phyloP scores from a whole-genome alignment of 2,797 vertebrate genomes.

The Ceryle rudis region DNA sequence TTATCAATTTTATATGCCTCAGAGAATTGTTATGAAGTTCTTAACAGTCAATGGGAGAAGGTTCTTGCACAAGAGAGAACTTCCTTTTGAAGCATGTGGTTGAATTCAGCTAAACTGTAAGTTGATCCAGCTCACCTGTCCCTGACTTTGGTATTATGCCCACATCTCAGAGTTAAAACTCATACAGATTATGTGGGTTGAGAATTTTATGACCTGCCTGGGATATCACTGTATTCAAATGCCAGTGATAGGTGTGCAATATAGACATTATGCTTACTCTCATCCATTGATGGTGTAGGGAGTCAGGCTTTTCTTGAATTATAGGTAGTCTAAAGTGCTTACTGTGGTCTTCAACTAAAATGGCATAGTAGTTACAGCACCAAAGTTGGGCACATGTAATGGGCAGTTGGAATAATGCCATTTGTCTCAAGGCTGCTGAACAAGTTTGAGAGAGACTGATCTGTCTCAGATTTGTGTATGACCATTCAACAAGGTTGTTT shows the following conservation, averaged over 20 bases:
- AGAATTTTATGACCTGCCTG: neutral
- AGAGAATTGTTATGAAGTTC: neutral
- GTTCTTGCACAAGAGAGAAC: neutral
- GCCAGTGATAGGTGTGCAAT: neutral
- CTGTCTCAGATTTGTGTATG: neutral
- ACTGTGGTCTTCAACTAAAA: neutral
- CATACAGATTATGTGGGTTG: neutral
- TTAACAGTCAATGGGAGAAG: neutral
- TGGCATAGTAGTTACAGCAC: neutral
- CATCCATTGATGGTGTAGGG: neutral
- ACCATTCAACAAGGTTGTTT: neutral
- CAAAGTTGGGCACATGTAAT: neutral
- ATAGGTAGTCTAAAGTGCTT: neutral
- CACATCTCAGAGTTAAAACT: neutral
- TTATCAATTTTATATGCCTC: accelerated
- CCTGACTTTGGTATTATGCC: neutral
- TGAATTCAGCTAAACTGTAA: neutral
- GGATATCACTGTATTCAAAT: neutral
- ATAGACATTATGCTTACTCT: neutral
- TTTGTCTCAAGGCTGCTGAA: neutral
- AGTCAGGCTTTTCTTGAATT: neutral
- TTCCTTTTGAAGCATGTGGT: neutral
- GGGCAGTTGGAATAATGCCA: neutral
- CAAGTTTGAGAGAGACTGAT: neutral
- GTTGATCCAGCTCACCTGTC: neutral